Percentiles rank a stretch among this genome's conserved stretches.
Evolutionary conservation across 2,888 invertebrate genomes (phyloP).

Genomic region (Dinocampus coccinellae): DNA sequence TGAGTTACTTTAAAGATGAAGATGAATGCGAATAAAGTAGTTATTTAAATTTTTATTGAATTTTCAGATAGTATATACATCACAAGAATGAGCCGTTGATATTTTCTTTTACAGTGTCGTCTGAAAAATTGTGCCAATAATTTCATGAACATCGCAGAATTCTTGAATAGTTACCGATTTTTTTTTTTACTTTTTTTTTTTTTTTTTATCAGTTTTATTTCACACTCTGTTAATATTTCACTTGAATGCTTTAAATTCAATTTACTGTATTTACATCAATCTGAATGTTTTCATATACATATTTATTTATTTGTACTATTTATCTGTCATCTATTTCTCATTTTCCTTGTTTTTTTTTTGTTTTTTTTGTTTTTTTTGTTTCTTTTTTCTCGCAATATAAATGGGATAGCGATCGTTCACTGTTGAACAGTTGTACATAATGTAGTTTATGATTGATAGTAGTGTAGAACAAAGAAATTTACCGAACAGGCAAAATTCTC

Average conservation of each 20-base stretch:
- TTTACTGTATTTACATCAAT: too few relatives aligned
- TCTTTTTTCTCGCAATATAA: neutral
- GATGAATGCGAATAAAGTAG: neutral
- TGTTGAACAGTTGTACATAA: neutral
- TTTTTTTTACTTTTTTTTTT: too few relatives aligned
- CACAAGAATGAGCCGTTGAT: too few relatives aligned
- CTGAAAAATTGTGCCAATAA: neutral
- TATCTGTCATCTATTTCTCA: neutral
- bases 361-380: neutral
- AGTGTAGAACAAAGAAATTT: constrained; percentile 2
- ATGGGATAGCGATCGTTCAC: neutral
- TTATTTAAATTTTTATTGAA: neutral
- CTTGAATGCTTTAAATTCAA: too few relatives aligned
- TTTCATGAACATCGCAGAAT: neutral
- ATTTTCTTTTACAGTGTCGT: neutral
- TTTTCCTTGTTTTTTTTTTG: too few relatives aligned
- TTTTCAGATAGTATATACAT: neutral
- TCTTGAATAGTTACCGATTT: too few relatives aligned
- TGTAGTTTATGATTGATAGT: constrained; percentile 8
- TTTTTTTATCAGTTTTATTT: too few relatives aligned
- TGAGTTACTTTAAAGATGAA: neutral
- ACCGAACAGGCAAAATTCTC: neutral
- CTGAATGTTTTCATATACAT: too few relatives aligned
- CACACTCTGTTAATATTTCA: too few relatives aligned
- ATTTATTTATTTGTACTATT: neutral